Base-by-base conservation (phyloP, 2,113 vertebrate species). In the Cisticola juncidis region DNA sequence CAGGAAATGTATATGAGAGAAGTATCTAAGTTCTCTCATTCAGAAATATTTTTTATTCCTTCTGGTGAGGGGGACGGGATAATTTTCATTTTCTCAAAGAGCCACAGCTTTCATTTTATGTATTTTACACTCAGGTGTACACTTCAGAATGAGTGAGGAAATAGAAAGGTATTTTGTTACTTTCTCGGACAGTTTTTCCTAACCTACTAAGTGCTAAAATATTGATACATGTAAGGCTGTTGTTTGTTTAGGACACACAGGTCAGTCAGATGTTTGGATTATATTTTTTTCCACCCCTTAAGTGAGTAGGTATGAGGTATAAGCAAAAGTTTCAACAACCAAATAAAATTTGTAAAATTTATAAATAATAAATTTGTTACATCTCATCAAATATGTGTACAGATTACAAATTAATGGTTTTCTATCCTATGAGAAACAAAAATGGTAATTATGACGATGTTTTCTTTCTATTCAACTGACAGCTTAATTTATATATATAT, bases 271-370 rank as follows among this genome's bases (percentile, higher is more conserved):
- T 35, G 6, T 70, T 79, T 62, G 2, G 9, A 24, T 50, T 57
- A 2, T 57, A 26, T 6, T 6, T 74, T 50, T 58, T 51, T n/a
- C 26, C 5, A 7, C 24, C 19, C 9, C 10, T 57, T 48, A 47
- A 3, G 4, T 53, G 11, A n/a, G 4, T 26, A 11, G 2, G 2
- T 54, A 33, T 14, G 13, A 3, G 4, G 2, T 31, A 11, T 36
- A 64, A 51, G 9, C 4, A 54, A 74, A 79, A 4, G 4, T 10
- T 80, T 64, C 40, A 74, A 18, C 4, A 76, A 68, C 7, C 3
- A 79, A 85, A 81, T 35, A 45, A 61, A 70, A 57, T 26, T 9
- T n/a, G 1, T 50, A 53, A 16, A 66, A 64, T 6, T 25, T 47
- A 36, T 14, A 65, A 73, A 9, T 25, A 65, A 54, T 23, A 2